Conservation (phyloP, 2,888 invertebrate genomes). For the Selenia dentaria region DNA sequence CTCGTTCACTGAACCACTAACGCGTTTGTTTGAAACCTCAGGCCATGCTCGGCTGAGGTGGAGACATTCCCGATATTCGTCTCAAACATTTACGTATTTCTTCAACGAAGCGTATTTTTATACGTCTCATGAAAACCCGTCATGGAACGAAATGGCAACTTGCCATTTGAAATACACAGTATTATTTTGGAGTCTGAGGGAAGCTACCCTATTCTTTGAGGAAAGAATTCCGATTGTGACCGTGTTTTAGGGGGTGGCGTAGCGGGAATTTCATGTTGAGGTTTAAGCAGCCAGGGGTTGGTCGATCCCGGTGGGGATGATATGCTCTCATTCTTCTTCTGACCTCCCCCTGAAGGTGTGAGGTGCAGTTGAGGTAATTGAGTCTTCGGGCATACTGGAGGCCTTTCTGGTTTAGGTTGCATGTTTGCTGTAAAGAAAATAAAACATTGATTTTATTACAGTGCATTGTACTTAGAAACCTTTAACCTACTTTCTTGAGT, state of each 20-base stretch:
- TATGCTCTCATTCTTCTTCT: conserved; percentile 54
- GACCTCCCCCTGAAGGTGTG: conserved; percentile 61
- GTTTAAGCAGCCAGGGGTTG: conserved; percentile 69
- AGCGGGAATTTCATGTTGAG: conserved; percentile 73
- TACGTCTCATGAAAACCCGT: conserved; percentile 64
- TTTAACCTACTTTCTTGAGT: conserved; percentile 1
- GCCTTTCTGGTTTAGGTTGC: conserved; percentile 73
- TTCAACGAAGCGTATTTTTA: conserved; percentile 67
- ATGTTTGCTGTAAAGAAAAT: conserved; percentile 58
- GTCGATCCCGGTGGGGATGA: conserved; percentile 48
- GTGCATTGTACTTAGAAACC: conserved; percentile 6
- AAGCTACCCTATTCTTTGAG: conserved; percentile 70
- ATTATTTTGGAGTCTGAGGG: conserved; percentile 38
- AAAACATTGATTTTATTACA: conserved; percentile 1
- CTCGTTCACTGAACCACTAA: conserved; percentile 37
- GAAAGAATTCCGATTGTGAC: conserved; percentile 68
- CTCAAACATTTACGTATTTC: conserved; percentile 58
- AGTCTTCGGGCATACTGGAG: conserved; percentile 61
- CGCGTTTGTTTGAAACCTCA: conserved; percentile 42
- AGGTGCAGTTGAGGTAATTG: conserved; percentile 67
- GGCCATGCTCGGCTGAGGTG: conserved; percentile 32
- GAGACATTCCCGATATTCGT: conserved; percentile 43
- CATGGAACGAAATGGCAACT: conserved; percentile 68
- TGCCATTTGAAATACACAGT: conserved; percentile 66
- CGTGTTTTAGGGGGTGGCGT: conserved; percentile 72